Evolutionary conservation across 1,140 invertebrate genomes (phyloP), one percentile per base, ranked within the genome.

Genomic region (Periplaneta americana): DNA sequence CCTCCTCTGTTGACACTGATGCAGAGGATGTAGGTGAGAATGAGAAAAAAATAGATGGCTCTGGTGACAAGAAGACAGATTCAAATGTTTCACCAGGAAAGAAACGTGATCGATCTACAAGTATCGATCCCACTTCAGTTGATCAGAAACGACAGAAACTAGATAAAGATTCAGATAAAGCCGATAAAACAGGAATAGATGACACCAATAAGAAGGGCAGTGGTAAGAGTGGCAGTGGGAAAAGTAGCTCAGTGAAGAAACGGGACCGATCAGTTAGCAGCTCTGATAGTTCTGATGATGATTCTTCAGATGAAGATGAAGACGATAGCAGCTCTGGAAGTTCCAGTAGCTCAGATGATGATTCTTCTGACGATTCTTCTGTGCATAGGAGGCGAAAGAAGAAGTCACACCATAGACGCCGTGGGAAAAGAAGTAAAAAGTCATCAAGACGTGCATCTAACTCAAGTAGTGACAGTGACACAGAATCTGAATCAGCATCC

Each of bases 1-100:
- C 90, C 0, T 91, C 91, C 76, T 88, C 89, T 0, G 34, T n/a
- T 34, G 90, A 91, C 57, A 88, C 89, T 0, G 90, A 91, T 11
- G 85, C 87, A 34, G 84, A 88, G 8, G 87, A 89, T 37, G 86
- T 15, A 86, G 48, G 57, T 28, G 79, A 74, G 18, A 34, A 28
- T n/a, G 48, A 66, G n/a, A 80, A 80, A 28, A 66, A 39, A 66
- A n/a, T 34, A 5, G 66, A 74, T 31, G 74, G 9, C 10, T 34
- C 34, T 22, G 28, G 34, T n/a, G 48, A 32, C 36, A 34, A 66
- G 34, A 80, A 80, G 22, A 34, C 80, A 18, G 76, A 28, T 0
- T 37, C 34, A 28, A 34, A 33, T 33, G 32, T 75, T 17, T 28
- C 79, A 32, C 31, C 79, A 22, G 37, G 22, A 28, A 80, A 39